Conservation (phyloP, 2,888 invertebrate genomes). For the Mesorhabditis sp. region DNA sequence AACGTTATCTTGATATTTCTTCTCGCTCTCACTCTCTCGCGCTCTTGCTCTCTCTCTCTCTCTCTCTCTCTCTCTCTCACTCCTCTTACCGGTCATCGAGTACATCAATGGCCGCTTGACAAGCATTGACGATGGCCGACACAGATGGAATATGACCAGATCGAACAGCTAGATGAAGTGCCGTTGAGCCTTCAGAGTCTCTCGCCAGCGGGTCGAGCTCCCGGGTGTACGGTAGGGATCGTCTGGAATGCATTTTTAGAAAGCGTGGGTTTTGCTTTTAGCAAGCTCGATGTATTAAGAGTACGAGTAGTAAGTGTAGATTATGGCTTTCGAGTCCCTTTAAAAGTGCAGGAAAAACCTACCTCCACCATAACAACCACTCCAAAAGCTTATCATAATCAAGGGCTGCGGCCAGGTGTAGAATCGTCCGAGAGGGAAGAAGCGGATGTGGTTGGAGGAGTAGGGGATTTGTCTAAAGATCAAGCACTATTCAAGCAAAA, state of each 20-base stretch:
- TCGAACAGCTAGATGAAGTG: constrained; percentile 64
- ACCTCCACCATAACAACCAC: constrained; percentile 67
- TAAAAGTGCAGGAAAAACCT: not conserved
- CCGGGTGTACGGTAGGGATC: constrained; percentile 74
- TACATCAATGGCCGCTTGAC: constrained; percentile 20
- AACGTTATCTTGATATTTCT: not conserved
- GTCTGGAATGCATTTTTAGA: constrained; percentile 5
- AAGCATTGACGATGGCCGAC: constrained; percentile 11
- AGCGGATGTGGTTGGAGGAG: constrained; percentile 11
- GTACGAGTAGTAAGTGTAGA: not conserved
- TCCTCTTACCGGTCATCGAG: constrained; percentile 23
- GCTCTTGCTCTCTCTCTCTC: too few relatives aligned
- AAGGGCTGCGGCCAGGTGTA: constrained; percentile 84
- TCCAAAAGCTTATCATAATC: constrained; percentile 79
- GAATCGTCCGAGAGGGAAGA: constrained; percentile 59
- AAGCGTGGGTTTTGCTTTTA: too few relatives aligned
- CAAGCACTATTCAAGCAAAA: not conserved
- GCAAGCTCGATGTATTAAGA: not conserved
- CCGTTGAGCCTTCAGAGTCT: constrained; percentile 84
- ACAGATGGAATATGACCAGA: constrained; percentile 8
- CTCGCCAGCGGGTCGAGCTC: constrained; percentile 87
- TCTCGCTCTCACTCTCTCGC: too few relatives aligned
- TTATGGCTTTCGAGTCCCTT: too few relatives aligned
- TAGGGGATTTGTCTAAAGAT: constrained; percentile 10
- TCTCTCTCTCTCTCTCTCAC: too few relatives aligned